phyloP scores from a whole-genome alignment of 1,140 invertebrate genomes.

The Drosophila nigromelanica region DNA sequence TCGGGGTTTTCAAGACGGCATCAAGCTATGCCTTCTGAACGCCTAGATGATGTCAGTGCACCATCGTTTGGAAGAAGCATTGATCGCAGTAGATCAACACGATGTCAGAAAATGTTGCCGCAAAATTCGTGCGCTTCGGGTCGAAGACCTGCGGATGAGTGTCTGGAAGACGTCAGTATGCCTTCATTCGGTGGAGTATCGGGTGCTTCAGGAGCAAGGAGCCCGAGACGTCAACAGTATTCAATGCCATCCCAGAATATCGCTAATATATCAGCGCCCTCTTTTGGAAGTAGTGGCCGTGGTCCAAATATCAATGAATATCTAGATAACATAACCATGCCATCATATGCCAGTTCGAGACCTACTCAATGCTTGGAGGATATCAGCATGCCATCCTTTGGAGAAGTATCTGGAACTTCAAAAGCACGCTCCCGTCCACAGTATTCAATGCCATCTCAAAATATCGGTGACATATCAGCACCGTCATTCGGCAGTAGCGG shows the following conservation, averaged over 20 bases:
- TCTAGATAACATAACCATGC: too few relatives aligned
- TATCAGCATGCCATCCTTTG: too few relatives aligned
- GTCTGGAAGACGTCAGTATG: conserved; percentile 7
- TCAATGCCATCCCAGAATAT: conserved; percentile 12
- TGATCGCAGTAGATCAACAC: not conserved
- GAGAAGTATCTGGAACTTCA: not conserved
- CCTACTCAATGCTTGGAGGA: too few relatives aligned
- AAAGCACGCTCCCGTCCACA: not conserved
- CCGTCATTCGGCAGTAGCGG: not conserved
- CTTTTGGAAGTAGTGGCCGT: not conserved
- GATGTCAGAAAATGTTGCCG: not conserved
- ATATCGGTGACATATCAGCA: conserved; percentile 3
- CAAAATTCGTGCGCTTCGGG: not conserved
- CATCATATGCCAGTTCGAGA: too few relatives aligned
- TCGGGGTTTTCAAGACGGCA: not conserved
- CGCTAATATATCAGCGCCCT: conserved; percentile 4
- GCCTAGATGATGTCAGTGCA: not conserved
- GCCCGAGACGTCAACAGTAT: not conserved
- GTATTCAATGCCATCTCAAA: not conserved
- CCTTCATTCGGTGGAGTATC: conserved; percentile 10
- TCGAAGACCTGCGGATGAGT: not conserved
- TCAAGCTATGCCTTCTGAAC: not conserved
- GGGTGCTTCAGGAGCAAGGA: not conserved
- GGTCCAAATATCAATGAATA: not conserved
- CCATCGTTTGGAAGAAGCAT: not conserved